Evolutionary conservation across 2,888 invertebrate species (phyloP).

Genomic region (Argynnis bischoffii): DNA sequence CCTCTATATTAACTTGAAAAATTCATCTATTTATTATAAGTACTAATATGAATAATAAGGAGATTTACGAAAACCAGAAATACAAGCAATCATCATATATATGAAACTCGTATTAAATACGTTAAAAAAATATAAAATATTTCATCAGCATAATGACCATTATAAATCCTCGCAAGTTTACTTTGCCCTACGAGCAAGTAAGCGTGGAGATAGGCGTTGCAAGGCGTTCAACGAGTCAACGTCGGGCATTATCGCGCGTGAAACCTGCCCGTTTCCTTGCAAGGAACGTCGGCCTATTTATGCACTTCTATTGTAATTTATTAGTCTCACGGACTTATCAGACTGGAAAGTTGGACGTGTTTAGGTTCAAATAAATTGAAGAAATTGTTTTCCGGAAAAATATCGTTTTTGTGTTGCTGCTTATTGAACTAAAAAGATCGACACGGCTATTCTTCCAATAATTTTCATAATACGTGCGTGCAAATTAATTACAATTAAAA

Average conservation of each 20-base stretch:
- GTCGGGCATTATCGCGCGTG: constrained; percentile 30
- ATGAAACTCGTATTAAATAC: no score
- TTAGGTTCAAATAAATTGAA: background rate
- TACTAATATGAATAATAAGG: no score
- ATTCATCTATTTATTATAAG: no score
- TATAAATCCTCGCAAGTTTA: constrained; percentile 8
- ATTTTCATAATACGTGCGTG: background rate
- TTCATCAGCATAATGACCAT: background rate
- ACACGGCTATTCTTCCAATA: no score
- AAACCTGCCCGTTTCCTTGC: constrained; percentile 31
- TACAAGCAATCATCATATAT: no score
- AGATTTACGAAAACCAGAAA: no score
- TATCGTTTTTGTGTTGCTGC: no score
- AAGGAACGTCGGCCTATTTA: constrained; percentile 33
- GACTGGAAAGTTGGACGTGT: constrained; percentile 7
- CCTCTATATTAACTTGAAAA: no score
- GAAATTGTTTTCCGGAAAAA: background rate
- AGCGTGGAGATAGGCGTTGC: constrained; percentile 7
- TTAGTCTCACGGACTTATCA: constrained; percentile 19
- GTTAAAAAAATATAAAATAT: background rate
- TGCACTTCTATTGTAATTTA: constrained; percentile 26
- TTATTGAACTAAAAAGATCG: no score
- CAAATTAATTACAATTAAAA: constrained; percentile 3
- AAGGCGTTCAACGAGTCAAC: constrained; percentile 28
- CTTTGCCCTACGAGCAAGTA: background rate